Conservation (phyloP, 2,888 invertebrate species). For the Caenorhabditis angaria region DNA sequence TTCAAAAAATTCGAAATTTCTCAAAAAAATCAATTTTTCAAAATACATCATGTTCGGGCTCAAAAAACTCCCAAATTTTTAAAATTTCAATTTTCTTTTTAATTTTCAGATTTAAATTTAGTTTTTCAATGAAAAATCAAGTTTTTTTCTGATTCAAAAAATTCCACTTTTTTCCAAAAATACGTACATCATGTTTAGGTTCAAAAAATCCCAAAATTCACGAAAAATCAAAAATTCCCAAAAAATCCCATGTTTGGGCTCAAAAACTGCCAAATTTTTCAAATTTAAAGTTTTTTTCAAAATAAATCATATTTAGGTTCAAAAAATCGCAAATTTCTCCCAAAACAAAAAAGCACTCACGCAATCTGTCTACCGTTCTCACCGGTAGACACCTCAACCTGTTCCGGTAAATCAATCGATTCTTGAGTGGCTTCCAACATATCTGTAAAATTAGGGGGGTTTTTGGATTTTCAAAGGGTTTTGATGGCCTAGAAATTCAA, state of each 20-base stretch:
- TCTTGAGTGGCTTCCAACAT: too few species aligned
- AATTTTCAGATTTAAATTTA: background rate
- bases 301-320: too few species aligned
- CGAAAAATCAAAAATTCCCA: conserved; percentile 1
- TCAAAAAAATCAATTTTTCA: background rate
- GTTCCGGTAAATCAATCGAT: conserved; percentile 61
- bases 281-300: too few species aligned
- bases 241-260: too few species aligned
- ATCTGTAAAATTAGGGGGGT: too few species aligned
- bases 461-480: too few species aligned
- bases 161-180: background rate
- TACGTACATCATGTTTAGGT: too few species aligned
- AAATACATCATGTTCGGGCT: too few species aligned
- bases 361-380: conserved; percentile 66
- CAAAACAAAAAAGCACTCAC: conserved; percentile 44
- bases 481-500: too few species aligned
- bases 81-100: background rate
- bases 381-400: conserved; percentile 64
- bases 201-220: conserved; percentile 1
- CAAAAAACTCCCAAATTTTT: too few species aligned
- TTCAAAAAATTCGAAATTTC: background rate
- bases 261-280: too few species aligned
- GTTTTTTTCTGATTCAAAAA: background rate
- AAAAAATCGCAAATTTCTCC: too few species aligned
- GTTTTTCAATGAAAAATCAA: background rate